phyloP scores from a whole-genome alignment of 1,140 invertebrate species.

The Pollicipes pollicipes region DNA sequence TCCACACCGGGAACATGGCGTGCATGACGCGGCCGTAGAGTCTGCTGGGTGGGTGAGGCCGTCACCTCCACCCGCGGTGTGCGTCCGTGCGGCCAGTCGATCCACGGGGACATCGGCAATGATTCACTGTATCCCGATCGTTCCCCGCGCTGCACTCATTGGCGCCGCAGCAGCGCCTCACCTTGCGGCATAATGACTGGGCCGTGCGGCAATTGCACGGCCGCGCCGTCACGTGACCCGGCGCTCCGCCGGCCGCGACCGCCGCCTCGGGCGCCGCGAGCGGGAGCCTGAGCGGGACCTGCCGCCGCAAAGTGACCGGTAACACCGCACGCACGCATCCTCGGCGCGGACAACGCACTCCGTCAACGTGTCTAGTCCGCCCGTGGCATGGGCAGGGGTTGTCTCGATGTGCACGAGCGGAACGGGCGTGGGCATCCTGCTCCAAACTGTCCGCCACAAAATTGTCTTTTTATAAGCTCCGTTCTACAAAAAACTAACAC shows the following conservation, averaged over 20 bases:
- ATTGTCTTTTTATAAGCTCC: too few relatives aligned
- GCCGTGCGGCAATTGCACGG: background rate
- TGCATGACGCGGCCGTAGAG: background rate
- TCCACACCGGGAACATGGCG: constrained; percentile 6
- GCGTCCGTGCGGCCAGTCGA: background rate
- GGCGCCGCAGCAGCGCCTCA: too few relatives aligned
- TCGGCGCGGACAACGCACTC: background rate
- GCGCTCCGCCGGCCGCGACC: too few relatives aligned
- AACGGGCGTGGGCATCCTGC: too few relatives aligned
- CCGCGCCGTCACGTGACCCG: background rate
- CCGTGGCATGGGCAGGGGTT: background rate
- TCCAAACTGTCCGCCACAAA: too few relatives aligned
- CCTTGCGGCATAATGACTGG: too few relatives aligned
- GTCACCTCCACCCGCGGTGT: background rate
- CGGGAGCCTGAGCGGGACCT: background rate
- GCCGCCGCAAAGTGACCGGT: constrained; percentile 5
- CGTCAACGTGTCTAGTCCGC: background rate
- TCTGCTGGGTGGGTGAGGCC: constrained; percentile 1
- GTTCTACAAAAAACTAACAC: too few relatives aligned
- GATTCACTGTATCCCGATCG: background rate
- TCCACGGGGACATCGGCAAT: background rate
- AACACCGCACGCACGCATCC: constrained; percentile 1
- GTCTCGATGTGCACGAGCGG: background rate
- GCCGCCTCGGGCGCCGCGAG: too few relatives aligned
- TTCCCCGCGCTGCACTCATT: too few relatives aligned